Evolutionary conservation across 1,140 invertebrate species (phyloP).

Genomic region (Cydia strobilella): DNA sequence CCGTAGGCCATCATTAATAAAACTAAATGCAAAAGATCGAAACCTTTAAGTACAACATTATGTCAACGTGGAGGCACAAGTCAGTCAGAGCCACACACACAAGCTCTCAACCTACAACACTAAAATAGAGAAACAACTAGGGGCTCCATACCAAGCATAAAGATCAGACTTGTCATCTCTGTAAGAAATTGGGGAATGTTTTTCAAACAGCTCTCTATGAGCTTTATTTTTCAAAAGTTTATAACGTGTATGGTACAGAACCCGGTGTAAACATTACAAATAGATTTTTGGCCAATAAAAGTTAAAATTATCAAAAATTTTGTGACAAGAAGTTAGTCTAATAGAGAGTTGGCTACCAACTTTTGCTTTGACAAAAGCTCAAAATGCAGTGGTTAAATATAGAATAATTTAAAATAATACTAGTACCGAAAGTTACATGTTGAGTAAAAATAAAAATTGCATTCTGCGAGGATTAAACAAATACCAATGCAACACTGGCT

Average conservation of each 20-base stretch:
- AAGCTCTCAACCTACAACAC: constrained; percentile 32
- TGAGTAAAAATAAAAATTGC: constrained; percentile 47
- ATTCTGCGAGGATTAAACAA: constrained; percentile 46
- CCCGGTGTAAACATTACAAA: constrained; percentile 24
- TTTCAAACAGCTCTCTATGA: not conserved
- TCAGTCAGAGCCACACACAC: constrained; percentile 53
- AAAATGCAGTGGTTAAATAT: constrained; percentile 37
- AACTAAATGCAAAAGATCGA: constrained; percentile 55
- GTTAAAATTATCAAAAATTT: constrained; percentile 37
- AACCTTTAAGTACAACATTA: constrained; percentile 60
- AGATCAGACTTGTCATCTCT: constrained; percentile 31
- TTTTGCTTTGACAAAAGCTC: constrained; percentile 40
- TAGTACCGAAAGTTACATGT: constrained; percentile 42
- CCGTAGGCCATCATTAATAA: constrained; percentile 57
- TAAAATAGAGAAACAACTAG: constrained; percentile 36
- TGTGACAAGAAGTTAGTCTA: constrained; percentile 43
- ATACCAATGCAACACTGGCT: constrained; percentile 35
- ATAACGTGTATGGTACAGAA: not conserved
- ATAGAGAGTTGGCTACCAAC: constrained; percentile 42
- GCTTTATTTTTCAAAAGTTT: constrained; percentile 9
- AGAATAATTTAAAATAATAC: constrained; percentile 54
- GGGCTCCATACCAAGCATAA: constrained; percentile 22
- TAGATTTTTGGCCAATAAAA: constrained; percentile 20
- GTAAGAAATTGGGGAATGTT: constrained; percentile 25
- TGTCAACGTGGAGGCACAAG: constrained; percentile 49